phyloP scores from a whole-genome alignment of 2,113 vertebrate genomes.

The Gulo gulo region DNA sequence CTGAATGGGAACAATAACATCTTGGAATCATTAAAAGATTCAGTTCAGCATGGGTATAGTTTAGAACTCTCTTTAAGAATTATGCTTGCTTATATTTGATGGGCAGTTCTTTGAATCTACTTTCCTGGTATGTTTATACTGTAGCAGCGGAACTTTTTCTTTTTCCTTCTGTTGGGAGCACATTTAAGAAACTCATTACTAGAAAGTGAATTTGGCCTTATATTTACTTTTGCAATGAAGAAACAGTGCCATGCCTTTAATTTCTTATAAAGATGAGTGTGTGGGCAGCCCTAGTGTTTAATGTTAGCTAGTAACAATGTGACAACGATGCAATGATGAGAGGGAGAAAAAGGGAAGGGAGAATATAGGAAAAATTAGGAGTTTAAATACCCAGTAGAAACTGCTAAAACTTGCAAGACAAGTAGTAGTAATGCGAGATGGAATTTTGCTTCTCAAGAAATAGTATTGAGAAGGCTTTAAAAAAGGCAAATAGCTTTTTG shows the following conservation, averaged over 20 bases:
- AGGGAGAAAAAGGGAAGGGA: background rate
- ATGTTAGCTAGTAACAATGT: conserved; percentile 25
- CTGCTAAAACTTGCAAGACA: conserved; percentile 18
- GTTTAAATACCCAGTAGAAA: conserved; percentile 20
- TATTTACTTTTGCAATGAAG: conserved; percentile 44
- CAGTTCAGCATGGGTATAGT: conserved; percentile 39
- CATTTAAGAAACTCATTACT: conserved; percentile 38
- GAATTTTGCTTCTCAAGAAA: conserved; percentile 49
- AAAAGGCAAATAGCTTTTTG: conserved; percentile 45
- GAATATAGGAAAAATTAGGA: conserved; percentile 51
- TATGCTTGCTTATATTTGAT: conserved; percentile 58
- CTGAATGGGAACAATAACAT: background rate
- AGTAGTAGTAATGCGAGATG: conserved; percentile 24
- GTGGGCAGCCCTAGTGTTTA: conserved; percentile 37
- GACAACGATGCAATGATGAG: background rate
- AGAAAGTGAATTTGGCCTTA: conserved; percentile 16
- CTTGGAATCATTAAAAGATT: conserved; percentile 38
- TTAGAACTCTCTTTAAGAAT: conserved; percentile 59
- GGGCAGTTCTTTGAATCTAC: conserved; percentile 55
- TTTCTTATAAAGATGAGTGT: conserved; percentile 39
- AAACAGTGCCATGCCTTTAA: conserved; percentile 39
- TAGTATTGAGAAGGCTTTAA: conserved; percentile 39
- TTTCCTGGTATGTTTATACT: conserved; percentile 57
- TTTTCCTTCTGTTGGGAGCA: conserved; percentile 1
- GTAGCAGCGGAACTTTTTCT: background rate